A percentile compares a stretch with the other conserved stretches of the same genome.
Conservation (phyloP, 1,140 invertebrate genomes). For the Pemphigus obesinymphae region DNA sequence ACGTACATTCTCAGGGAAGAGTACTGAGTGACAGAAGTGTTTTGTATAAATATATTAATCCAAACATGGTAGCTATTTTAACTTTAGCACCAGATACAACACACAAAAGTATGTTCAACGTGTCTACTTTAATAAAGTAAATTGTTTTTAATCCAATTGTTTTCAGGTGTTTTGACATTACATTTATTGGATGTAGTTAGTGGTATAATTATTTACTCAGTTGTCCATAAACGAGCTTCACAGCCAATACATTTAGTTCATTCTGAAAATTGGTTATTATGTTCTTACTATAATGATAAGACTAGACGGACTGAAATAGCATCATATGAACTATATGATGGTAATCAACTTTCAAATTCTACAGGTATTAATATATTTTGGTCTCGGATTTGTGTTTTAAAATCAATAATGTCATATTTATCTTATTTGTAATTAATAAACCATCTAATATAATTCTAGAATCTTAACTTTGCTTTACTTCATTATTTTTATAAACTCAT, state of each 20-base stretch:
- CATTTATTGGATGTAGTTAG: conserved; percentile 89
- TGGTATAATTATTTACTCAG: conserved; percentile 68
- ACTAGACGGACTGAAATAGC: conserved; percentile 84
- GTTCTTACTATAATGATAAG: conserved; percentile 92
- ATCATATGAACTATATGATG: conserved; percentile 92
- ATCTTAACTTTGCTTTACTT: too few relatives aligned
- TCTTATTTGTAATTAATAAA: too few relatives aligned
- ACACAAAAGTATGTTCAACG: conserved; percentile 57
- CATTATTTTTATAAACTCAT: too few relatives aligned
- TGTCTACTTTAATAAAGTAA: conserved; percentile 8
- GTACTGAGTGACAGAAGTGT: conserved; percentile 93
- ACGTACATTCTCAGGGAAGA: conserved; percentile 91
- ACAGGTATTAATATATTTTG: conserved; percentile 55
- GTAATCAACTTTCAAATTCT: conserved; percentile 77
- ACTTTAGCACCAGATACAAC: conserved; percentile 70
- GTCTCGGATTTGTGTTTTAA: too few relatives aligned
- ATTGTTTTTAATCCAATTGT: not conserved
- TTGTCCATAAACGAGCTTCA: conserved; percentile 71
- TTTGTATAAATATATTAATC: conserved; percentile 97
- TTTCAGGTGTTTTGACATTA: conserved; percentile 67
- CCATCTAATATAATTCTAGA: too few relatives aligned
- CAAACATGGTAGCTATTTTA: conserved; percentile 85
- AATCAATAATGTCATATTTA: too few relatives aligned
- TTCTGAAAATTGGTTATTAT: conserved; percentile 96
- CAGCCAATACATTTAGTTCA: conserved; percentile 86